Evolutionary conservation across 2,113 vertebrate species (phyloP), one percentile per base, ranked within the genome.

Genomic region (Rousettus leschenaultii): DNA sequence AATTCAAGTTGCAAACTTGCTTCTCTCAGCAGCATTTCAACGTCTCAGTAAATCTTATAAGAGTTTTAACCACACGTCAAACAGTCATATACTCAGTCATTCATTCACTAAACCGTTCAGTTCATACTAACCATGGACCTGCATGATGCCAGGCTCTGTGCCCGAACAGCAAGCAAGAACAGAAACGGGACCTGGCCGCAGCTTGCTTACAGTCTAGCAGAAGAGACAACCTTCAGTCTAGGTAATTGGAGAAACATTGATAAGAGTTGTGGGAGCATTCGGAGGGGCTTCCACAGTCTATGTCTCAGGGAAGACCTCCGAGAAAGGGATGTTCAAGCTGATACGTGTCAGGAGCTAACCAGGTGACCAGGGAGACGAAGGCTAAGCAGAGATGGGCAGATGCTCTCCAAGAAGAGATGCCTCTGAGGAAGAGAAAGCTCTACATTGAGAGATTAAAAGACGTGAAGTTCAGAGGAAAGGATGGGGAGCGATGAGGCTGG

Each of bases 221-320:
- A 15, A 24, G 85, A 73, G 63, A 63, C 11, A 19, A 1, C 22
- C 57, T 57, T 57, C 5, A 1, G 30, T 43, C 10, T n/a, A 21
- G 75, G 68, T 30, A 18, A 74, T 28, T 10, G 9, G 26, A 74
- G 43, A 70, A 66, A 83, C 16, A 38, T 7, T 33, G 63, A n/a
- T 24, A 28, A 83, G 28, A 1, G 0, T 28, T 24, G 61, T 2
- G 0, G 15, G 2, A 13, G 0, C 24, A 4, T 16, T 24, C 0
- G 13, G 22, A 84, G 18, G 33, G 24, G 21, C 11, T 65, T 26
- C 7, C 6, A 33, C 5, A 3, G 30, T 83, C n/a, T 61, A 9
- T 12, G 16, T 2, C 6, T 61, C 7, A 0, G 33, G 33, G 33
- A 94, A 77, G 87, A 85, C 16, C 66, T 16, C 40, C 1, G 7